Evolutionary conservation across 2,888 invertebrate species (phyloP).

Genomic region (Lissocephala sabroskyi): DNA sequence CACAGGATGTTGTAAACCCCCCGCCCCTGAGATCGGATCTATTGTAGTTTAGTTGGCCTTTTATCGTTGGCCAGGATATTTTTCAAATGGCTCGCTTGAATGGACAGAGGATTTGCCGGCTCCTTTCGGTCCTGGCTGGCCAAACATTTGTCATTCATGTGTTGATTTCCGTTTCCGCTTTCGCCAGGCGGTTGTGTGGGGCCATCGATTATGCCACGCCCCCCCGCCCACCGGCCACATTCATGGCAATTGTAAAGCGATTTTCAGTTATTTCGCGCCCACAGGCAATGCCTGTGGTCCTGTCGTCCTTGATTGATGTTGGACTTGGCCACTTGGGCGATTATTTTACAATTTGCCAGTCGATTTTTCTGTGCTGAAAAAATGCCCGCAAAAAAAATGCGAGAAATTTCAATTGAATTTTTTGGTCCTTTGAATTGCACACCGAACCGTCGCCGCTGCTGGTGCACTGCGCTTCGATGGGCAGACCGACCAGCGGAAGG

Average conservation of each 20-base stretch:
- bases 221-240: conserved; percentile 71
- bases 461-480: too few species aligned
- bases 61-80: conserved; percentile 33
- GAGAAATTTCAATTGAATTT: conserved; percentile 66
- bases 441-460: background rate
- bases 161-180: conserved; percentile 69
- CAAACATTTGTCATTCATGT: conserved; percentile 70
- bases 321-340: conserved; percentile 54
- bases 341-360: conserved; percentile 62
- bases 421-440: conserved; percentile 44
- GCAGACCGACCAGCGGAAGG: background rate
- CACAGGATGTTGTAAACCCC: conserved; percentile 3
- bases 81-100: conserved; percentile 42
- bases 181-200: conserved; percentile 8
- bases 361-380: conserved; percentile 25
- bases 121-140: background rate
- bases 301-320: conserved; percentile 48
- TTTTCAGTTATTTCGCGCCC: conserved; percentile 64
- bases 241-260: conserved; percentile 72
- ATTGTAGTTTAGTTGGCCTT: conserved; percentile 59
- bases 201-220: conserved; percentile 65
- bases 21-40: conserved; percentile 25
- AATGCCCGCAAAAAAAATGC: too few species aligned
- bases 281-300: background rate
- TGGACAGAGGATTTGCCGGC: conserved; percentile 26